Base-by-base conservation (phyloP, 1,140 invertebrate genomes). In the Batillaria attramentaria region DNA sequence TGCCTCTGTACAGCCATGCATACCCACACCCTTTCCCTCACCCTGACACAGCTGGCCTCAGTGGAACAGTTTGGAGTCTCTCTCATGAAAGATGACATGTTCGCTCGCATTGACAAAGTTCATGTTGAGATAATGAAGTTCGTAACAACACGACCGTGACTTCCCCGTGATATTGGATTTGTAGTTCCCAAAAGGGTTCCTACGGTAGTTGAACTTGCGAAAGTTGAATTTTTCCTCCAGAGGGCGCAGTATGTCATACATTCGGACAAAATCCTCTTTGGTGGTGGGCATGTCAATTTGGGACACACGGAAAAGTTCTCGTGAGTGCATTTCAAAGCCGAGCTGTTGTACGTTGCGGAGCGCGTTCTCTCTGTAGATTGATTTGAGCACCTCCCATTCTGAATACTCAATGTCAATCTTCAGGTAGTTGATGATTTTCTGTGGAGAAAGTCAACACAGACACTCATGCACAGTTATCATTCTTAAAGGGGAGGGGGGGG, bases 331-430 rank as follows among this genome's bases (percentile, higher is more conserved):
- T 77, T 87, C 86, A 78, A 87, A 84, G 10, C 83, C 86, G 28
- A 87, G 70, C 78, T 87, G 86, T 62, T 84, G 84, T 6, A 87
- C 84, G 66, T 84, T 82, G 39, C 77, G 75, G 24, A 87, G 78
- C 33, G 84, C 74, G 28, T 73, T 78, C 24, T 87, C 86, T 16
- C 43, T 42, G 8, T 83, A 31, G 8, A 84, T 68, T 33, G 81
- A 65, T 60, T 79, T 65, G 20, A 87, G 60, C 4, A 83, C 83
- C 0, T 75, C 72, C 86, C 86, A 87, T 79, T 87, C 86, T 2
- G 42, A 78, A 50, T 81, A 86, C 60, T 87, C 86, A 37, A 87
- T 82, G 72, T 87, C 86, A 75, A 86, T 85, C 66, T 87, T 87
- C 13, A 87, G 35, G 72, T 87, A 87, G 69, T 86, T 84, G 62